A percentile compares a stretch with the other conserved stretches of the same genome.
phyloP scores from a whole-genome alignment of 2,797 vertebrate genomes.

The Carduelis carduelis region DNA sequence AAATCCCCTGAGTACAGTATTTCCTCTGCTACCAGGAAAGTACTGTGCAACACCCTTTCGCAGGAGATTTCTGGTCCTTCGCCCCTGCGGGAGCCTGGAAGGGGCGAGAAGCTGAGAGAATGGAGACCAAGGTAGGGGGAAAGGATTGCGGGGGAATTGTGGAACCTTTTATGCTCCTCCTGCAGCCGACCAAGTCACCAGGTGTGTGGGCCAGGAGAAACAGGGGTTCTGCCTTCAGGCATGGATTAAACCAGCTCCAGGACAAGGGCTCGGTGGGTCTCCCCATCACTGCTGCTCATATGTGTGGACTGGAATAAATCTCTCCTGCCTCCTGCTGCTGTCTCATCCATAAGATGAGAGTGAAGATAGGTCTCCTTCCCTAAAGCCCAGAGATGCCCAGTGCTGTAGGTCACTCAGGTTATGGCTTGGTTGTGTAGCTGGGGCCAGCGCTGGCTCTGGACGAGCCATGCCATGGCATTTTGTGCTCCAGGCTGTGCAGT shows the following conservation, averaged over 20 bases:
- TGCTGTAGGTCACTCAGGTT: background rate
- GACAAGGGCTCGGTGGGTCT: background rate
- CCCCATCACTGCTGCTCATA: background rate
- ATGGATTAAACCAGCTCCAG: background rate
- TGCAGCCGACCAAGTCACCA: background rate
- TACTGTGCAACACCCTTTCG: constrained; percentile 64
- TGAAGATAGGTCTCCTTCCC: background rate
- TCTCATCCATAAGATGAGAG: background rate
- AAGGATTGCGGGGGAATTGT: constrained; percentile 49
- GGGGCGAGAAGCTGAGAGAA: constrained; percentile 62
- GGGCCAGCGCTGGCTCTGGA: background rate
- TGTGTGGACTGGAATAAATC: background rate
- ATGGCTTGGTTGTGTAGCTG: background rate
- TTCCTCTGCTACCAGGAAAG: constrained; percentile 69
- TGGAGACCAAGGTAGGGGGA: constrained; percentile 62
- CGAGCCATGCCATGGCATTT: accelerated
- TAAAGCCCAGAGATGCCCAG: background rate
- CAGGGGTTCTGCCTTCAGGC: background rate
- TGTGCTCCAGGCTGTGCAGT: background rate
- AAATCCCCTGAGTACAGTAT: constrained; percentile 62
- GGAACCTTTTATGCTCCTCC: constrained; percentile 39
- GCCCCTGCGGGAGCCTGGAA: constrained; percentile 52
- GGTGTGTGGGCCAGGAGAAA: constrained; percentile 13
- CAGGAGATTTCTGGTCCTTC: constrained; percentile 61
- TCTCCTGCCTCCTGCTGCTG: background rate